Evolutionary conservation across 2,797 vertebrate species (phyloP).

Genomic region (Balearica regulorum): DNA sequence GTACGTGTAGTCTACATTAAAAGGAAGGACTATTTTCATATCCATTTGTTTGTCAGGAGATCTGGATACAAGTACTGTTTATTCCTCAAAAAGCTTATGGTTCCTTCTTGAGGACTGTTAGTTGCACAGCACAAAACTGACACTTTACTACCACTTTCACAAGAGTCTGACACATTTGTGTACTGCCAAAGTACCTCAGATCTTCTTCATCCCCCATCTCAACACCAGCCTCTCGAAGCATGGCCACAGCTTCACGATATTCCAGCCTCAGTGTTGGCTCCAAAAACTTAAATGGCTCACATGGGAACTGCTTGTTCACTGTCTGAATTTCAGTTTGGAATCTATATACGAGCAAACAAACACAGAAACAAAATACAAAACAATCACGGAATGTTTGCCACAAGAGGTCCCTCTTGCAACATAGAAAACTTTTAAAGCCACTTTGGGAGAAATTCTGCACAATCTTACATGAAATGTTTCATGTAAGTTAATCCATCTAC

Average conservation of each 20-base stretch:
- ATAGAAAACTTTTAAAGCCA: background rate
- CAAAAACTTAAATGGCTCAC: slow-evolving; percentile 97
- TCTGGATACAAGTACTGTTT: background rate
- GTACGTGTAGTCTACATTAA: fast-evolving
- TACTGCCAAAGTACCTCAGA: slow-evolving; percentile 81
- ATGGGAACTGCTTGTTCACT: slow-evolving; percentile 91
- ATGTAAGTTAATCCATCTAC: background rate
- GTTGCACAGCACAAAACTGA: background rate
- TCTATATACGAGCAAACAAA: slow-evolving; percentile 64
- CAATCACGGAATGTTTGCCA: slow-evolving; percentile 7
- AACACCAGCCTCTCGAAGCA: slow-evolving; percentile 91
- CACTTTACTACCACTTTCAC: background rate
- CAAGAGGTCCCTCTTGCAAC: slow-evolving; percentile 69
- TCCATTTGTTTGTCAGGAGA: background rate
- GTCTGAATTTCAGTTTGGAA: slow-evolving; percentile 97
- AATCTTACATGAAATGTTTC: background rate
- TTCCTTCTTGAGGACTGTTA: background rate
- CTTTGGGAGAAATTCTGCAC: background rate
- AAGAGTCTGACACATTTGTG: background rate
- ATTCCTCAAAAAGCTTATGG: background rate
- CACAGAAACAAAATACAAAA: background rate
- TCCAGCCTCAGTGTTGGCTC: slow-evolving; percentile 96
- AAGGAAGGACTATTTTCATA: background rate
- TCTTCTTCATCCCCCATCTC: slow-evolving; percentile 99
- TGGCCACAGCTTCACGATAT: slow-evolving; percentile 89